Base-by-base conservation (phyloP, 2,888 invertebrate genomes). In the Conus canariensis region DNA sequence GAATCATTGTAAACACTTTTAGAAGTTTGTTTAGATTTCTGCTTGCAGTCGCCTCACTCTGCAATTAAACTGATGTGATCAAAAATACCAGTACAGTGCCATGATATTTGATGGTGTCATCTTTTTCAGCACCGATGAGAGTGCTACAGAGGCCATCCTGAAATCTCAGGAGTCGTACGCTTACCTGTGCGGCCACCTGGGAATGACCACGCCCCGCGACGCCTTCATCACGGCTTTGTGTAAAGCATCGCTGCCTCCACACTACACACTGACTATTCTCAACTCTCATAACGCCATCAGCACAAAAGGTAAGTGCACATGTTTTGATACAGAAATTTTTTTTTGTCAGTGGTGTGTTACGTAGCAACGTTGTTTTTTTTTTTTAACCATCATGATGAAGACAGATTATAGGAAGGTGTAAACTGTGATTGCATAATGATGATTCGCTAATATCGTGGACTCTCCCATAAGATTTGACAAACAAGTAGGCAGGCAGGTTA, bases 151-250 rank as follows among this genome's bases (percentile, higher is more conserved):
- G 96, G 98, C 98, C 94, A 98, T 99, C 89, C 97, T 99, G 80
- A 98, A 98, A 94, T 98, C 98, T 77, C 98, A 99, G 96, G 98
- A 99, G 96, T 98, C 98, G 0, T 98, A 98, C 94, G 98, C 98
- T 0, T 98, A 98, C 70, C 97, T 99, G 85, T 98, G 99, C 95
- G 99, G 99, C 30, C 97, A 98, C 96, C 97, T 99, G 91, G 97
- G 97, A 89, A 96, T 98, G 93, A 97, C 97, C 83, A 96, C 97
- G 25, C 98, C 99, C 0, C 97, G 99, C 67, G 99, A 99, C 97
- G 99, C 99, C 82, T 99, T 99, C 95, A 98, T 99, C 85, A 98
- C 98, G 85, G 98, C 99, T 7, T 97, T 99, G 94, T 99, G 99
- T 96, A 98, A 99, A 96, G 98, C 98, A n/a, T 99, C 99, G 0